Conservation (phyloP, 2,888 invertebrate genomes). For the Hypomecis atomaria region DNA sequence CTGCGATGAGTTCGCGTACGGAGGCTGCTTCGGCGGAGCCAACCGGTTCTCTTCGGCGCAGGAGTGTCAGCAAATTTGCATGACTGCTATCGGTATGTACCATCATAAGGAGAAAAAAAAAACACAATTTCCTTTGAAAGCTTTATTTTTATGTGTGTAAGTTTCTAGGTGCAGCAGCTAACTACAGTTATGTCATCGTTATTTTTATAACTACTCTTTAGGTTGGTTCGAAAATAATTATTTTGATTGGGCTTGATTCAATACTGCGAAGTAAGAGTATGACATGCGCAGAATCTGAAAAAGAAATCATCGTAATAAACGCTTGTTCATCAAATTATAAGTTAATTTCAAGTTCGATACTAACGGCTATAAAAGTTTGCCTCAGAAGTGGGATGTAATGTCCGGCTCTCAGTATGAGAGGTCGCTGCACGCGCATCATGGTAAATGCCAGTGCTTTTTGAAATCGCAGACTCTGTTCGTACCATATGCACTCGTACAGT, state of each 20-base stretch:
- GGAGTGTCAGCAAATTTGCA: slow-evolving; percentile 86
- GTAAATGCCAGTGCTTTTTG: slow-evolving; percentile 73
- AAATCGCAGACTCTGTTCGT: slow-evolving; percentile 75
- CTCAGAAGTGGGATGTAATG: slow-evolving; percentile 48
- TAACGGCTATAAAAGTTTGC: slow-evolving; percentile 80
- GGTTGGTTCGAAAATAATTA: background rate
- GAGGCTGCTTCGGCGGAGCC: slow-evolving; percentile 94
- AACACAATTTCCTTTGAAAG: too few species aligned
- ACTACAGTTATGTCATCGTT: too few species aligned
- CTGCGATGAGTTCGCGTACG: slow-evolving; percentile 90
- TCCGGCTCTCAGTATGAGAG: slow-evolving; percentile 51
- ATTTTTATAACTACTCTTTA: too few species aligned
- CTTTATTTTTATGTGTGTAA: too few species aligned
- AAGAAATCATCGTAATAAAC: slow-evolving; percentile 14
- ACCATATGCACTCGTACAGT: slow-evolving; percentile 81
- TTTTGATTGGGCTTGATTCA: slow-evolving; percentile 55
- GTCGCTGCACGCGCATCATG: slow-evolving; percentile 74
- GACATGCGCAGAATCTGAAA: slow-evolving; percentile 75
- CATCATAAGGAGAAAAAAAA: background rate
- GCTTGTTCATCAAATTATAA: too few species aligned
- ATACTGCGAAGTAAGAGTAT: slow-evolving; percentile 73
- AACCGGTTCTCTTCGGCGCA: slow-evolving; percentile 90
- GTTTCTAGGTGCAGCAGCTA: too few species aligned
- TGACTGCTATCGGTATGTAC: slow-evolving; percentile 51
- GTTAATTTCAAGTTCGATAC: slow-evolving; percentile 15